phyloP scores from a whole-genome alignment of 1,140 invertebrate genomes.

The Diachasmimorpha longicaudata region DNA sequence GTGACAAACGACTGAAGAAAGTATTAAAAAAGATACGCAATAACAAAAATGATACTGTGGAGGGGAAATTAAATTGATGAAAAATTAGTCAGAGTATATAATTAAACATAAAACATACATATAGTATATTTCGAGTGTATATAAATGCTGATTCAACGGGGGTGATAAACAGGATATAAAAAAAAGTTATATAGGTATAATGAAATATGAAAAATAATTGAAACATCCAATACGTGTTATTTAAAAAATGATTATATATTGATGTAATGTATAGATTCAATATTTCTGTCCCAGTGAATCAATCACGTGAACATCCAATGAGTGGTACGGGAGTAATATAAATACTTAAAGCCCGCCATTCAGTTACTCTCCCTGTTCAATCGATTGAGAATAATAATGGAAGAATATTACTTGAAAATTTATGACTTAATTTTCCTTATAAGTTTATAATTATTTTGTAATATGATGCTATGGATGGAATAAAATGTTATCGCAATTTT shows the following conservation, averaged over 20 bases:
- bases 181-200: neutral
- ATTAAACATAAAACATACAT: neutral
- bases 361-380: neutral
- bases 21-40: neutral
- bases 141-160: neutral
- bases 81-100: neutral
- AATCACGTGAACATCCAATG: neutral
- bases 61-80: neutral
- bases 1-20: conserved; percentile 14
- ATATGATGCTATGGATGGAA: neutral
- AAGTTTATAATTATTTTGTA: conserved; percentile 12
- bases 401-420: neutral
- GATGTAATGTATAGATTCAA: neutral
- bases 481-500: conserved; percentile 20
- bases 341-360: neutral
- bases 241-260: neutral
- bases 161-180: neutral
- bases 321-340: too few relatives aligned
- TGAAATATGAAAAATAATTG: neutral
- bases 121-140: neutral
- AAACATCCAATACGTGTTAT: neutral
- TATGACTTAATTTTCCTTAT: neutral
- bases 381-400: neutral
- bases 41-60: neutral
- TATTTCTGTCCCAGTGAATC: neutral